A percentile compares a stretch with the other conserved stretches of the same genome.
Conservation (phyloP, 1,140 invertebrate species). For the Drosophila pruinosa region DNA sequence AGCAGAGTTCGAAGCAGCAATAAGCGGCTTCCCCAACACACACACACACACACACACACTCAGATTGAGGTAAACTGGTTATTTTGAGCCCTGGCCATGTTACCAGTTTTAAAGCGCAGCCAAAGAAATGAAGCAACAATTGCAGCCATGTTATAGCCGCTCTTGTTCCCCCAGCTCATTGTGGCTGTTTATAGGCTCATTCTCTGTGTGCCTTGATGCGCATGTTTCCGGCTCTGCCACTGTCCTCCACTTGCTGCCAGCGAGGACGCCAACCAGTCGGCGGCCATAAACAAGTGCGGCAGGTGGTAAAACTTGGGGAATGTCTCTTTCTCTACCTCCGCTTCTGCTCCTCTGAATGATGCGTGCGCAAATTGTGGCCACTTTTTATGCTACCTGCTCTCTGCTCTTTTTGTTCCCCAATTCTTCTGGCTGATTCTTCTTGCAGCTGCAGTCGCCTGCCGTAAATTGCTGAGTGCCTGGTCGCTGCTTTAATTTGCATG, state of each 20-base stretch:
- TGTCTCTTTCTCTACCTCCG: slow-evolving; percentile 5
- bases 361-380: slow-evolving; percentile 36
- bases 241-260: neutral
- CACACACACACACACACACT: neutral
- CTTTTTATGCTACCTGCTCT: slow-evolving; percentile 28
- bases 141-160: slow-evolving; percentile 30
- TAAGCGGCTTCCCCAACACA: slow-evolving; percentile 46
- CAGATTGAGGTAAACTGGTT: slow-evolving; percentile 29
- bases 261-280: slow-evolving; percentile 43
- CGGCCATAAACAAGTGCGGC: slow-evolving; percentile 44
- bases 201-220: slow-evolving; percentile 35
- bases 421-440: neutral
- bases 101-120: slow-evolving; percentile 39
- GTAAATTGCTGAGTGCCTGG: slow-evolving; percentile 34
- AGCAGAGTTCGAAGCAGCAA: slow-evolving; percentile 25
- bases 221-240: slow-evolving; percentile 33
- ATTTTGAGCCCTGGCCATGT: neutral
- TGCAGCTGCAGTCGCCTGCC: slow-evolving; percentile 9
- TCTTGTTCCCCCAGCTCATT: neutral
- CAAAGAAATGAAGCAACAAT: slow-evolving; percentile 22
- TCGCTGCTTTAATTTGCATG: slow-evolving; percentile 46
- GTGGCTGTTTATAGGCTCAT: slow-evolving; percentile 10
- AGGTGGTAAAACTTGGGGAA: slow-evolving; percentile 29
- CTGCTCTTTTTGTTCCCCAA: slow-evolving; percentile 6
- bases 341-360: slow-evolving; percentile 24